Conservation (phyloP, 2,888 invertebrate genomes). For the Plebejus anna region DNA sequence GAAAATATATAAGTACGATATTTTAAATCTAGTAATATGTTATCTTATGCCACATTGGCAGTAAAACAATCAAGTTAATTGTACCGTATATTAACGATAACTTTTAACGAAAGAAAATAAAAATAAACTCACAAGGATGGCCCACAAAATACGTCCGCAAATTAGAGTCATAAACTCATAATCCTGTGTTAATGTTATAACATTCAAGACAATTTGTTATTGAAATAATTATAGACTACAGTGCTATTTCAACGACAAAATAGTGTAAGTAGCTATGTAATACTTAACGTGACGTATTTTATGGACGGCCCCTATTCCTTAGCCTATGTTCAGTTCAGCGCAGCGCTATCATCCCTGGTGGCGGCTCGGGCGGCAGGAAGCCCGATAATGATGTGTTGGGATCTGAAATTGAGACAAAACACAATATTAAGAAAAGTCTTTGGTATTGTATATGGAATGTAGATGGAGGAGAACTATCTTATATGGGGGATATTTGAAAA, state of each 20-base stretch:
- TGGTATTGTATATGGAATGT: no score
- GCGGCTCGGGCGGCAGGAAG: slow-evolving; percentile 66
- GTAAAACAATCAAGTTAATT: background rate
- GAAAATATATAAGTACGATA: no score
- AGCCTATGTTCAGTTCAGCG: slow-evolving; percentile 30
- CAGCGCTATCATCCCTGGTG: slow-evolving; percentile 53
- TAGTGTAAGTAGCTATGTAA: background rate
- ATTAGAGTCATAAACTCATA: background rate
- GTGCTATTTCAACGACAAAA: background rate
- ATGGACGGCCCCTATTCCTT: background rate
- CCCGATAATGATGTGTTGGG: slow-evolving; percentile 46
- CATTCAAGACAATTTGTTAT: no score
- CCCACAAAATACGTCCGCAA: slow-evolving; percentile 7
- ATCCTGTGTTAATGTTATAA: no score
- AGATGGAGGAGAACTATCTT: no score
- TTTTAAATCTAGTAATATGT: no score
- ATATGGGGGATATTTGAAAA: no score
- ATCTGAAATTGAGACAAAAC: slow-evolving; percentile 47
- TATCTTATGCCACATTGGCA: background rate
- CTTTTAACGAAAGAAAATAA: background rate
- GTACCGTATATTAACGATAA: background rate
- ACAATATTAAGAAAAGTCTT: background rate
- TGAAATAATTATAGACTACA: background rate
- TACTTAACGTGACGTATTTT: background rate
- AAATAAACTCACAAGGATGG: background rate